phyloP scores from a whole-genome alignment of 1,140 invertebrate species.

The Diorhabda carinulata region DNA sequence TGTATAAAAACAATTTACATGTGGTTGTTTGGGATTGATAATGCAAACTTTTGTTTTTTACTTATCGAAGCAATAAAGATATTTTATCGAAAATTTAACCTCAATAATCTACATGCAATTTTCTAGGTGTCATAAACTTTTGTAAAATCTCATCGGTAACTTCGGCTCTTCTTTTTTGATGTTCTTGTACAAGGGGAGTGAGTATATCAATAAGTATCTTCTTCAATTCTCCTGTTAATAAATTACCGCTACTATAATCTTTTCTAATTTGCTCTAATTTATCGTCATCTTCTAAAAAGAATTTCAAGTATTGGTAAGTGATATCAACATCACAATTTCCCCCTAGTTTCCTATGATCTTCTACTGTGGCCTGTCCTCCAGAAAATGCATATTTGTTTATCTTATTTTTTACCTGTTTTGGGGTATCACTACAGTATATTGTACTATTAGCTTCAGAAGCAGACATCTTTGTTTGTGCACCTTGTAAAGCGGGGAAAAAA shows the following conservation, averaged over 20 bases:
- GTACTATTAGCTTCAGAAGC: constrained; percentile 92
- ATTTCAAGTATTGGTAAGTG: constrained; percentile 91
- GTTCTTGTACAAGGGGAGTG: constrained; percentile 72
- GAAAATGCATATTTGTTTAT: constrained; percentile 98
- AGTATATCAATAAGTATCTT: constrained; percentile 78
- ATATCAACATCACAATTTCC: constrained; percentile 96
- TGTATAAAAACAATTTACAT: no score
- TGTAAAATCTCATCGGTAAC: constrained; percentile 85
- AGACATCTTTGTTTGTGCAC: constrained; percentile 97
- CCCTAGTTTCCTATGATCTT: constrained; percentile 86
- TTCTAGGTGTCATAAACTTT: constrained; percentile 80
- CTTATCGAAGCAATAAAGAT: no score
- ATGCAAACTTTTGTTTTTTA: no score
- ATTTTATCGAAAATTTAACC: not conserved
- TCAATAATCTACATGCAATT: constrained; percentile 50
- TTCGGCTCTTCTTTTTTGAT: constrained; percentile 75
- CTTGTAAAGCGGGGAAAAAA: constrained; percentile 96
- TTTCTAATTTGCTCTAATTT: constrained; percentile 71
- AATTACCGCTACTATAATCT: constrained; percentile 83
- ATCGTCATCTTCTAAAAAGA: constrained; percentile 94
- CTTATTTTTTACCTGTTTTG: constrained; percentile 97
- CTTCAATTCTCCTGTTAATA: constrained; percentile 94
- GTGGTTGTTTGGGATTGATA: no score
- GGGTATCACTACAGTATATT: constrained; percentile 91
- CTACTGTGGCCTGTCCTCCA: constrained; percentile 88